Percentiles rank a stretch among this genome's conserved stretches.
Evolutionary conservation across 2,888 invertebrate species (phyloP).

Genomic region (Tanypteryx hageni): DNA sequence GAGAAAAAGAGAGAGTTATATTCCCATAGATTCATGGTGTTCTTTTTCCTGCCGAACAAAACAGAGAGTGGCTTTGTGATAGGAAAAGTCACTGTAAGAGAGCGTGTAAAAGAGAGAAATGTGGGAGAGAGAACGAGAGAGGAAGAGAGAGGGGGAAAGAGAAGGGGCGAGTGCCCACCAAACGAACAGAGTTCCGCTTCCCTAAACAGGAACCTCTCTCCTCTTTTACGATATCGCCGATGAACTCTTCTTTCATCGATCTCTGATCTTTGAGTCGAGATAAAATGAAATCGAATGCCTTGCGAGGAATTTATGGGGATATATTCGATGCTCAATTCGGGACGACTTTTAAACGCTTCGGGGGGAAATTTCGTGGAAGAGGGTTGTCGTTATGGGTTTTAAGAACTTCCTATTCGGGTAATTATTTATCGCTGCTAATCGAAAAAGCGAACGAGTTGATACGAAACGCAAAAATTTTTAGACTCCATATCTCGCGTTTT

Average conservation of each 20-base stretch:
- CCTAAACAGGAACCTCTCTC: neutral
- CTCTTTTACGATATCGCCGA: constrained; percentile 14
- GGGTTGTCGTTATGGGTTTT: neutral
- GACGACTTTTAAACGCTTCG: neutral
- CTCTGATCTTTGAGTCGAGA: constrained; percentile 47
- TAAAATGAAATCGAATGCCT: constrained; percentile 51
- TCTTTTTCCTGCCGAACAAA: neutral
- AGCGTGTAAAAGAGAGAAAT: neutral
- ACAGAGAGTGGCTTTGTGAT: constrained; percentile 11
- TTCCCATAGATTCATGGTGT: constrained; percentile 6
- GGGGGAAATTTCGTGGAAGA: neutral
- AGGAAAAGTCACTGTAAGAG: neutral
- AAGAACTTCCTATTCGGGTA: neutral
- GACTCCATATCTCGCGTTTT: too few species aligned
- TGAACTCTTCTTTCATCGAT: constrained; percentile 46
- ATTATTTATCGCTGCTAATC: neutral
- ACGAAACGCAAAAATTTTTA: too few species aligned
- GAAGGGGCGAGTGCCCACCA: neutral
- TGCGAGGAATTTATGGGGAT: constrained; percentile 30
- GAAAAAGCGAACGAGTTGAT: neutral
- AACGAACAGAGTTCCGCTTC: neutral
- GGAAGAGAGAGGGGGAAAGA: neutral
- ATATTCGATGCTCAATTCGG: neutral
- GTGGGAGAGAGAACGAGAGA: neutral
- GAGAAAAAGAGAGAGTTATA: too few species aligned